Percentiles rank a stretch among this genome's conserved stretches.
These are phyloP conservation scores for Acanthopleura granulata DNA, from an alignment of 2,888 invertebrate genomes.

Conservation along the genomic window DNA sequence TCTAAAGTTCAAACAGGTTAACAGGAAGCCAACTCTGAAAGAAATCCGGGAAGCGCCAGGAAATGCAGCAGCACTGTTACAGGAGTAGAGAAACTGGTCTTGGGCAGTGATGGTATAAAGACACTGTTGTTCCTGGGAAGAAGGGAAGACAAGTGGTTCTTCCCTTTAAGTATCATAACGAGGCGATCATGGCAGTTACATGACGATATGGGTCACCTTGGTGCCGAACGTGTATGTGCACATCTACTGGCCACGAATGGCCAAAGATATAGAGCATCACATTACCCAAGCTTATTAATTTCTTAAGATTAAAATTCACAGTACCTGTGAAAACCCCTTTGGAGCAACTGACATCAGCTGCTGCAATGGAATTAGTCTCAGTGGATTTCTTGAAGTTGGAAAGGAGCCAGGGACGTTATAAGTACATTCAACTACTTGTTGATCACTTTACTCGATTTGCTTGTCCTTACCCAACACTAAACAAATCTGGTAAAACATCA, in stretches of 20 bases:
- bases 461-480: neutral
- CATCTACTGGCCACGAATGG: constrained; percentile 31
- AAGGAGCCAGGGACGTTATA: neutral
- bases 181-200: constrained; percentile 24
- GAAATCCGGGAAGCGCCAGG: neutral
- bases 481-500: neutral
- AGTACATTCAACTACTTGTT: neutral
- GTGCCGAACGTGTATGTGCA: constrained; percentile 21
- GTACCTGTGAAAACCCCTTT: no score
- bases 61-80: neutral
- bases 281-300: constrained; percentile 22
- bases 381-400: neutral
- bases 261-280: constrained; percentile 23
- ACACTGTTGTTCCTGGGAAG: neutral
- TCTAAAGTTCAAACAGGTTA: neutral
- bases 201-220: constrained; percentile 25
- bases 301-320: constrained; percentile 24
- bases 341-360: no score
- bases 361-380: neutral
- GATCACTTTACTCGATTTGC: constrained; percentile 4
- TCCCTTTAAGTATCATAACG: constrained; percentile 19
- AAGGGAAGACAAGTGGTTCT: constrained; percentile 24
- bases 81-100: constrained; percentile 21
- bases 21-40: neutral
- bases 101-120: neutral